Conservation (phyloP, 2,113 vertebrate species). For the Apodemus sylvaticus region DNA sequence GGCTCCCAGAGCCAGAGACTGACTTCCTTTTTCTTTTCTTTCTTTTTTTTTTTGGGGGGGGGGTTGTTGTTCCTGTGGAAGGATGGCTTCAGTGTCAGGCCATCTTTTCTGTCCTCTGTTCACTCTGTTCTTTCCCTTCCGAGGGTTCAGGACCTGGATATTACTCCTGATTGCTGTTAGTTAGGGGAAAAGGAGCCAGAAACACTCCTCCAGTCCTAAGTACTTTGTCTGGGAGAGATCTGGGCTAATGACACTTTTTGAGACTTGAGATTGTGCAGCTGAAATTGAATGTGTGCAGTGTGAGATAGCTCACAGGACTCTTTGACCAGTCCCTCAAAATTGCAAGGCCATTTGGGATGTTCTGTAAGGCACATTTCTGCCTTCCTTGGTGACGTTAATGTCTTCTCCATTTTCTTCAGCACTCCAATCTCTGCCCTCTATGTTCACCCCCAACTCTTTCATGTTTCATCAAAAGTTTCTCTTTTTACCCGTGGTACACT, state of each 20-base stretch:
- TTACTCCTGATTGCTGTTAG: constrained; percentile 9
- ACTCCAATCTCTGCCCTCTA: neutral
- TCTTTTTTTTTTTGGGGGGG: too few species aligned
- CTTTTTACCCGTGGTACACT: neutral
- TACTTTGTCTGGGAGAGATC: neutral
- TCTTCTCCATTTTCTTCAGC: constrained; percentile 35
- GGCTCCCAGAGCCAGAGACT: neutral
- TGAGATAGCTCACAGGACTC: neutral
- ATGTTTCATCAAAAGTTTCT: neutral
- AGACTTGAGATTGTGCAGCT: neutral
- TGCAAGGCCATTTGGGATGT: constrained; percentile 39
- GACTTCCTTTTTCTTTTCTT: neutral
- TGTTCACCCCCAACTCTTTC: neutral
- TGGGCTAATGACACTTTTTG: neutral
- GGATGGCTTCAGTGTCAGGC: neutral
- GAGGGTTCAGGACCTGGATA: neutral
- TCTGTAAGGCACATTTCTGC: neutral
- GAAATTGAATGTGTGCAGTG: neutral
- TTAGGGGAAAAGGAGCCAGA: neutral
- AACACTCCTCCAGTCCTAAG: neutral
- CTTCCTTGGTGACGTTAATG: constrained; percentile 11
- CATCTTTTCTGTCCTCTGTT: neutral
- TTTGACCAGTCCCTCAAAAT: neutral
- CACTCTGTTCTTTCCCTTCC: neutral
- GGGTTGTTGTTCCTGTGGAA: neutral